Base-by-base conservation (phyloP, 2,797 vertebrate genomes). In the Artibeus jamaicensis region DNA sequence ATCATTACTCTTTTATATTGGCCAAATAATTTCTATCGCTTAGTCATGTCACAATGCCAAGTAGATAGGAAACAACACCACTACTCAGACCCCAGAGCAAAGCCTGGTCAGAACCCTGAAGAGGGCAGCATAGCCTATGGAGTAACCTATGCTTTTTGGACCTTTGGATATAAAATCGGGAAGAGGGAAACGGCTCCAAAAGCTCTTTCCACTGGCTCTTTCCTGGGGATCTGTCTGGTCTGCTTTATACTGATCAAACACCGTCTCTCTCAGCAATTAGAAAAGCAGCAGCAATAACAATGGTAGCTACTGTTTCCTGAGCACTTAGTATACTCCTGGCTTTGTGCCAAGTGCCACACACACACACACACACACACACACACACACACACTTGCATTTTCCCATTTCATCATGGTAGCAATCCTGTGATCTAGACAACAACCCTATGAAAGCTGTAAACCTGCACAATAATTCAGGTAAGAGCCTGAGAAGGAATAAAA, bases 401-500 rank as follows among this genome's bases (percentile, higher is more conserved):
- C 53, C 76, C 21, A 39, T 67, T 91, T 93, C 21, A 73, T 79
- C 76, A 32, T 57, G 32, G 16, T 1, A 42, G 42, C 50, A 29
- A 67, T 74, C 74, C 77, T 71, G 53, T 2, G 32, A n/a, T 71
- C 78, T 79, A 81, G 74, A 88, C 42, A 82, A 88, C 19, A 73
- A 65, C 50, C 21, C 21, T 5, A 18, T 16, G 34, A 89, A 93
- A 39, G 62, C 15, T 46, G n/a, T 37, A 89, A 67, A 73, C 46
- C 73, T 81, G 32, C 42, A 73, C 39, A 67, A 8, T 18, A 79
- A 65, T 73, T 91, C 88, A 81, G 57, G 65, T 39, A 46, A 86
- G 29, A 94, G 83, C 2, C 59, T 37, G 24, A 59, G 77, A 93
- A 94, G 74, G 48, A 78, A 76, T 48, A 88, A 81, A 94, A 92